Evolutionary conservation across 2,113 vertebrate genomes (phyloP), one percentile per base, ranked within the genome.

Genomic region (Phyllopteryx taeniolatus): DNA sequence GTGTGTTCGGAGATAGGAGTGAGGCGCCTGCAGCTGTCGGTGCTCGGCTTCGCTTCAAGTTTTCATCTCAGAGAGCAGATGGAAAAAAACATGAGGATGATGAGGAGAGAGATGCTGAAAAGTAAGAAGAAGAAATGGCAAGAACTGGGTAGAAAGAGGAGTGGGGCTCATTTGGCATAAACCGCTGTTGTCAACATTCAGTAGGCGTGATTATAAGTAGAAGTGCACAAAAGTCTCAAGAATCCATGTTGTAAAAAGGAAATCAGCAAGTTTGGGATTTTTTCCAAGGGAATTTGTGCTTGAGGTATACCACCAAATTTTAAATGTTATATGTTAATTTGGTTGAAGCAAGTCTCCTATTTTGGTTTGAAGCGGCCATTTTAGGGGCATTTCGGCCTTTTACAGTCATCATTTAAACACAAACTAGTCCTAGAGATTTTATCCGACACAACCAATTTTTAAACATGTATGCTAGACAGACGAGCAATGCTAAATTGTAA

Each of bases 31-130:
- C 88, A 88, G 87, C 88, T 87, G 87, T 84, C 88, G 74, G 33
- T 60, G 79, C 79, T 79, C 53, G 83, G 85, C 80, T 83, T 0
- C 59, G 27, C 20, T 56, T 22, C 20, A n/a, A 22, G 53, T 78
- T 81, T 65, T 74, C 86, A 85, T 87, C 79, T 86, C 83, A 79
- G 78, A 76, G 53, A 56, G 53, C 53, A 56, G 53, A 22, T 72
- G 67, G 76, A 86, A 79, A 87, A 85, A 85, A 89, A 84, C 85
- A 87, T 91, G 85, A 89, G 79, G 86, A 85, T 86, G 66, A 86
- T 91, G 85, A 88, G 79, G 86, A 87, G 85, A 66, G 78, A 51
- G 17, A 6, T 51, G 5, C 9, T 56, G 53, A 22, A 56, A 56
- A 56, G 53, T 56, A 56, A 22, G 49, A 53, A 53, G 53, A 22